A percentile compares a stretch with the other conserved stretches of the same genome.
phyloP scores from a whole-genome alignment of 2,113 vertebrate genomes.

The Tretioscincus oriximinensis region DNA sequence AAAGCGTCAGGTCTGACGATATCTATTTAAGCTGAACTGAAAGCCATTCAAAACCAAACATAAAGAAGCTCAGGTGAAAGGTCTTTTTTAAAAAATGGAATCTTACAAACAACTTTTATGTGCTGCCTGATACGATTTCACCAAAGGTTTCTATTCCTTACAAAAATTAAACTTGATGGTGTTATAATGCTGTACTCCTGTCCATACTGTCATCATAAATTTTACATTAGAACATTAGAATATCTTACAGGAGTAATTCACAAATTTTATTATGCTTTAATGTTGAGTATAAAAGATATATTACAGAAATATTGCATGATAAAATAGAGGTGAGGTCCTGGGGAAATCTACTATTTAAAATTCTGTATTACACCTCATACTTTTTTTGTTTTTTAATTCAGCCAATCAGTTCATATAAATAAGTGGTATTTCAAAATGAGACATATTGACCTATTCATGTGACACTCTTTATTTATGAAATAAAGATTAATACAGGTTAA shows the following conservation, averaged over 20 bases:
- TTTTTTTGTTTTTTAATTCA: background rate
- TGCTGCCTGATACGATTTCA: background rate
- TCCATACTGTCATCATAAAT: conserved; percentile 32
- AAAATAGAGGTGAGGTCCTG: conserved; percentile 13
- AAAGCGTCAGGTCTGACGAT: too few species aligned
- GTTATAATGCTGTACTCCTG: background rate
- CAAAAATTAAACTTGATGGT: conserved; percentile 23
- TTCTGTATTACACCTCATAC: background rate
- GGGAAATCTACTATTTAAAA: background rate
- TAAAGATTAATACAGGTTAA: background rate
- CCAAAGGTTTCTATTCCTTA: background rate
- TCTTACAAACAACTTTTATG: background rate
- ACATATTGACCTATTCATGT: background rate
- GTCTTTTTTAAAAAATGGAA: background rate
- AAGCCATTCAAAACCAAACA: background rate
- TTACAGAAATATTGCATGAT: conserved; percentile 31
- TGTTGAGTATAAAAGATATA: conserved; percentile 31
- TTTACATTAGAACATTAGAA: conserved; percentile 22
- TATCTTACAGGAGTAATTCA: background rate
- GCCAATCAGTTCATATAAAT: background rate
- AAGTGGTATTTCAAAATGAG: background rate
- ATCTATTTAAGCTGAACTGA: too few species aligned
- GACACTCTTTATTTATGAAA: background rate
- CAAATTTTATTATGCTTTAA: conserved; percentile 39
- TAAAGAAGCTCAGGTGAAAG: background rate